Conservation (phyloP, 2,113 vertebrate genomes). For the Anser brachyrhynchus region DNA sequence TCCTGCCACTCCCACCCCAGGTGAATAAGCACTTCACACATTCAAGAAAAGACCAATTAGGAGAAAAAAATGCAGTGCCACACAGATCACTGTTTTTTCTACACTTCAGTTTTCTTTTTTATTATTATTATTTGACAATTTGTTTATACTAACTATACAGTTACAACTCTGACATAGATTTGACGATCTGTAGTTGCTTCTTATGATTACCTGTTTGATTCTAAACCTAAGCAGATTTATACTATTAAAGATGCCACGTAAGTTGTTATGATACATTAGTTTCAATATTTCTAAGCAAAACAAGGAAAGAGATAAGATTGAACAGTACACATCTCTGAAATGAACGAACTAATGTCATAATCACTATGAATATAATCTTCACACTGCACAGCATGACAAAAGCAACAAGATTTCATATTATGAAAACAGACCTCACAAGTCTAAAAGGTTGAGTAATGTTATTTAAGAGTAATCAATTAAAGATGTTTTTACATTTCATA, state of each 20-base stretch:
- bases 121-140: not conserved
- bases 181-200: not conserved
- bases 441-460: not conserved
- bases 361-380: not conserved
- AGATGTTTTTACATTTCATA: not conserved
- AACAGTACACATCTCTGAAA: not conserved
- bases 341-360: not conserved
- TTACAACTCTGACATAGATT: not conserved
- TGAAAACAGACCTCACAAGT: not conserved
- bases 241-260: not conserved
- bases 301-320: not conserved
- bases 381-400: not conserved
- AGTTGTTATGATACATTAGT: not conserved
- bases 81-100: not conserved
- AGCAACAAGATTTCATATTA: not conserved
- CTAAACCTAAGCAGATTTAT: not conserved
- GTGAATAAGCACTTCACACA: not conserved
- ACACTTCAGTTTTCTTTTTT: not conserved
- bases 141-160: not conserved
- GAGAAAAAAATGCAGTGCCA: not conserved
- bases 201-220: not conserved
- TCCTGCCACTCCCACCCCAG: not conserved
- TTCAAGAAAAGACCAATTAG: not conserved
- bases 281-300: not conserved
- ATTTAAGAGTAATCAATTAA: not conserved